These are phyloP conservation scores for Myotis yumanensis DNA, from an alignment of 2,113 vertebrate species.

Conservation along the genomic window DNA sequence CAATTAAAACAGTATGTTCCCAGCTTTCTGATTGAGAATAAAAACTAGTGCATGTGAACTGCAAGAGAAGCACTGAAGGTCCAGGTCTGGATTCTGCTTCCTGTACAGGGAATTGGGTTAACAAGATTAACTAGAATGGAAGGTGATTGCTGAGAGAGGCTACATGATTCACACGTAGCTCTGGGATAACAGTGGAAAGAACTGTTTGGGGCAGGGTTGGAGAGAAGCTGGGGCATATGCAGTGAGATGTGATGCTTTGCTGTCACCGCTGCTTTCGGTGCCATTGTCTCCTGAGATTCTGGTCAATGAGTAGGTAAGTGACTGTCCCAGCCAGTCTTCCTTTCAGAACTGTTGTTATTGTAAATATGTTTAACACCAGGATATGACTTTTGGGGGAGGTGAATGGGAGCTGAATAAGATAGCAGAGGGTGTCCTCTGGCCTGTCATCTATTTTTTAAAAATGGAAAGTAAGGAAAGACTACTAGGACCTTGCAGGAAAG, in stretches of 20 bases:
- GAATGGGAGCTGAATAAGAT: neutral
- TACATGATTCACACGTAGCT: accelerated
- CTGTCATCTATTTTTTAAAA: neutral
- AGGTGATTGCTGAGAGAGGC: neutral
- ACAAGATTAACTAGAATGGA: neutral
- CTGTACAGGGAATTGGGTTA: neutral
- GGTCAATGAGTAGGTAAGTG: neutral
- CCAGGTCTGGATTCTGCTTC: neutral
- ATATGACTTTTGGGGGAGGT: neutral
- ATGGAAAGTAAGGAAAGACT: neutral
- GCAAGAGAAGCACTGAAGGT: constrained; percentile 30
- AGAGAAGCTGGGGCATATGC: neutral
- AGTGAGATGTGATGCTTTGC: neutral
- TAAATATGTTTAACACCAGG: neutral
- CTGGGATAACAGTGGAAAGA: neutral
- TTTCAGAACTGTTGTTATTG: neutral
- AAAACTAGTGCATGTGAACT: neutral
- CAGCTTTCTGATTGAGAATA: constrained; percentile 58
- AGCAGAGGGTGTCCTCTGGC: neutral
- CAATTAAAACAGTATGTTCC: constrained; percentile 73
- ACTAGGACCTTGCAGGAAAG: neutral
- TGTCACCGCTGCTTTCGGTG: neutral
- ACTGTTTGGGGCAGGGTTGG: neutral
- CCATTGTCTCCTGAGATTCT: neutral
- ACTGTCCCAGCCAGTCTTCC: neutral